A percentile compares a stretch with the other conserved stretches of the same genome.
Conservation (phyloP, 2,797 vertebrate species). For the Atherinosoma microstoma region DNA sequence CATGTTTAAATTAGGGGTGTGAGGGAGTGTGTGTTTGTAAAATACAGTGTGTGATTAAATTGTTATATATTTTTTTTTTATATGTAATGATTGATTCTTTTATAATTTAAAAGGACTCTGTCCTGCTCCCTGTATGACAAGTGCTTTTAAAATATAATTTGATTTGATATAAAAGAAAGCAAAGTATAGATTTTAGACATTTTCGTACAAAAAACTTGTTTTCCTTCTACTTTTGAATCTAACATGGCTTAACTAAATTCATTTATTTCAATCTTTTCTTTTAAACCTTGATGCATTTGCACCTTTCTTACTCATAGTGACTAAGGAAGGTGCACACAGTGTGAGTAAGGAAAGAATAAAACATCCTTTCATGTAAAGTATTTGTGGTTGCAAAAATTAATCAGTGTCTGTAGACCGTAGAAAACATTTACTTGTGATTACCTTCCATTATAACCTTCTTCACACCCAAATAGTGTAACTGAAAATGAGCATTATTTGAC, state of each 20-base stretch:
- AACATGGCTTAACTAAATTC: neutral
- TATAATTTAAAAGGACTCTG: too few species aligned
- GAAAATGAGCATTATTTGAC: neutral
- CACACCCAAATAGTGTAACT: neutral
- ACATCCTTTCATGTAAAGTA: neutral
- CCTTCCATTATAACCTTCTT: neutral
- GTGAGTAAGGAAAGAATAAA: neutral
- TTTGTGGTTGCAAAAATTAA: neutral
- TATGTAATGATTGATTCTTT: too few species aligned
- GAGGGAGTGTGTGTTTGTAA: too few species aligned
- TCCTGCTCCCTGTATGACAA: too few species aligned
- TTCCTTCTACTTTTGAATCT: neutral
- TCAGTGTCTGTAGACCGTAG: neutral
- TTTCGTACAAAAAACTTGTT: neutral
- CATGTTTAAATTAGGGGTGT: too few species aligned
- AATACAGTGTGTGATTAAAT: too few species aligned
- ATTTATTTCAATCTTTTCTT: neutral
- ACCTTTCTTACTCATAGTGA: neutral
- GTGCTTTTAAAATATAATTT: too few species aligned
- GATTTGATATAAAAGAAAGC: too few species aligned
- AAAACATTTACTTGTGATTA: constrained; percentile 5
- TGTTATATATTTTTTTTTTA: too few species aligned
- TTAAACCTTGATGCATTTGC: neutral
- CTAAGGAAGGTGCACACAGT: neutral
- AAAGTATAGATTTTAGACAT: neutral